A percentile compares a stretch with the other conserved stretches of the same genome.
Evolutionary conservation across 2,797 vertebrate genomes (phyloP).

Genomic region (Emys orbicularis): DNA sequence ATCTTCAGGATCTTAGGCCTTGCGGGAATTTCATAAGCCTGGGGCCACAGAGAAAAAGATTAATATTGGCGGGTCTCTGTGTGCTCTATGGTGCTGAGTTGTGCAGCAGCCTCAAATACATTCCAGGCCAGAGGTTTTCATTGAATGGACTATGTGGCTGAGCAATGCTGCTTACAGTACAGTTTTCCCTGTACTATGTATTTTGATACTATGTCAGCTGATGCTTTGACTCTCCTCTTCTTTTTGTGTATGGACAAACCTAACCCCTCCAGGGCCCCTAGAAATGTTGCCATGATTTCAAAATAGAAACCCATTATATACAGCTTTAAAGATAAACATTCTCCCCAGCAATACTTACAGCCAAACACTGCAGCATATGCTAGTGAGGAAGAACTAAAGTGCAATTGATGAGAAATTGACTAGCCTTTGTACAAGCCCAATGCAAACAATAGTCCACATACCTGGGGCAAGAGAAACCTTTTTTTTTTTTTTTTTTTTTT

Average conservation of each 20-base stretch:
- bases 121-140: background rate
- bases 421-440: background rate
- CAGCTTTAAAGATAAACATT: background rate
- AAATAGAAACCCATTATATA: background rate
- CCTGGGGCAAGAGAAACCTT: background rate
- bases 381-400: background rate
- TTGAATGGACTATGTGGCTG: background rate
- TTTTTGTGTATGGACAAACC: background rate
- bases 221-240: background rate
- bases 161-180: background rate
- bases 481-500: background rate
- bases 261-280: rapidly evolving
- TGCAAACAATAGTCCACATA: background rate
- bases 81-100: background rate
- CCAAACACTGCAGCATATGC: background rate
- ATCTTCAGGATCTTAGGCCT: background rate
- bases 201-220: background rate
- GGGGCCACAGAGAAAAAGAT: background rate
- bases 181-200: background rate
- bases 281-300: background rate
- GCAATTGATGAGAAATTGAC: background rate
- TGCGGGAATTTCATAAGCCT: background rate
- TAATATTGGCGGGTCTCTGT: background rate
- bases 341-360: background rate
- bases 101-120: background rate